These are phyloP conservation scores for Ptilorrhoa leucosticta DNA, from an alignment of 2,113 vertebrate species.

Conservation along the genomic window DNA sequence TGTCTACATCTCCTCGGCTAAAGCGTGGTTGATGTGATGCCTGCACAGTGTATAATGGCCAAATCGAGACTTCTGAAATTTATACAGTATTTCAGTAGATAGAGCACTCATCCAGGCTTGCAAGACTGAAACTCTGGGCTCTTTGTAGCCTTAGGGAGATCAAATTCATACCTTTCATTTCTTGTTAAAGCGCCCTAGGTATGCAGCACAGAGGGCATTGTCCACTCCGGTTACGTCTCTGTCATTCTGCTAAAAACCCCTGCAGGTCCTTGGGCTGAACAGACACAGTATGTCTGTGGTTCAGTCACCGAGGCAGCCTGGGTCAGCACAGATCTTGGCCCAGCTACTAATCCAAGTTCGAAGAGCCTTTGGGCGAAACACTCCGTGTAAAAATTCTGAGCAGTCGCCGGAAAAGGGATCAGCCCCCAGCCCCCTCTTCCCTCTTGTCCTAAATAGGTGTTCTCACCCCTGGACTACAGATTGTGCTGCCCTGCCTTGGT, in stretches of 20 bases:
- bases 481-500: not conserved
- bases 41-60: not conserved
- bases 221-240: not conserved
- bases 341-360: not conserved
- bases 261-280: not conserved
- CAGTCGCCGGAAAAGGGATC: not conserved
- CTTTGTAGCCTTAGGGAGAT: not conserved
- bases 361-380: not conserved
- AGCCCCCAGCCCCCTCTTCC: not conserved
- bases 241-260: not conserved
- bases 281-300: not conserved
- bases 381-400: not conserved
- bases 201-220: not conserved
- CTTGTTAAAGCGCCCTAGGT: not conserved
- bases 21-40: not conserved
- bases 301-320: not conserved
- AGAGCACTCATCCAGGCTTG: slow-evolving; percentile 5
- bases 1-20: not conserved
- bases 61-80: not conserved
- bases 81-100: slow-evolving; percentile 22
- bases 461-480: not conserved
- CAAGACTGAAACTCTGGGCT: not conserved
- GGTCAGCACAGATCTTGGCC: not conserved
- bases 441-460: not conserved
- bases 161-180: slow-evolving; percentile 30